Conservation (phyloP, 2,797 vertebrate species). For the Kryptolebias ocellatus region DNA sequence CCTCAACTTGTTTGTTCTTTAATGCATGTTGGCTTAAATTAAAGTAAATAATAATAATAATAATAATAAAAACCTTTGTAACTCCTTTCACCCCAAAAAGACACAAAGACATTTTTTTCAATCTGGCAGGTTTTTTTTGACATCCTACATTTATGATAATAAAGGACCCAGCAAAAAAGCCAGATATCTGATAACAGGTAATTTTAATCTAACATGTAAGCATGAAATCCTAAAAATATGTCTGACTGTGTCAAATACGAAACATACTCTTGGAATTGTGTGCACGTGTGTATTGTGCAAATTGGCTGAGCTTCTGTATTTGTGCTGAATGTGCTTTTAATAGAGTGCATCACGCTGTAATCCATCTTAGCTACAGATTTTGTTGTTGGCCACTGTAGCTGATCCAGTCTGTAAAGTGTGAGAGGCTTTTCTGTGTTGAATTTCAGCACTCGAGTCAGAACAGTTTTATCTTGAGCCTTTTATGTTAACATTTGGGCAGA, state of each 20-base stretch:
- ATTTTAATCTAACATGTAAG: no score
- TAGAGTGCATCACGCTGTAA: neutral
- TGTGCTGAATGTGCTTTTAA: neutral
- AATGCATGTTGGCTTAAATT: no score
- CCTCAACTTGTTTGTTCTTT: no score
- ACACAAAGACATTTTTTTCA: no score
- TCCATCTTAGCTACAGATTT: neutral
- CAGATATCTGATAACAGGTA: neutral
- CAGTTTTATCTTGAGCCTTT: neutral
- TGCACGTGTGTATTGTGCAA: neutral
- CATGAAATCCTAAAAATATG: no score
- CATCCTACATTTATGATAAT: neutral
- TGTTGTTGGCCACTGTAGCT: neutral
- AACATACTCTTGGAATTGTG: neutral
- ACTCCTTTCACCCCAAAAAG: no score
- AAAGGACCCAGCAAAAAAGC: neutral
- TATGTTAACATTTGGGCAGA: slow-evolving; percentile 7
- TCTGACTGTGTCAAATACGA: no score
- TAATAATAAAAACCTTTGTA: no score
- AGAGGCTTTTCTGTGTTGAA: neutral
- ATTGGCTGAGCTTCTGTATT: neutral
- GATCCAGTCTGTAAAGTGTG: neutral
- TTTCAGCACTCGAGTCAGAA: slow-evolving; percentile 6
- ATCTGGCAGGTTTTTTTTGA: neutral
- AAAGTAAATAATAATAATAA: no score